A percentile compares a stretch with the other conserved stretches of the same genome.
Evolutionary conservation across 1,140 invertebrate species (phyloP).

Genomic region (Piezodorus guildinii): DNA sequence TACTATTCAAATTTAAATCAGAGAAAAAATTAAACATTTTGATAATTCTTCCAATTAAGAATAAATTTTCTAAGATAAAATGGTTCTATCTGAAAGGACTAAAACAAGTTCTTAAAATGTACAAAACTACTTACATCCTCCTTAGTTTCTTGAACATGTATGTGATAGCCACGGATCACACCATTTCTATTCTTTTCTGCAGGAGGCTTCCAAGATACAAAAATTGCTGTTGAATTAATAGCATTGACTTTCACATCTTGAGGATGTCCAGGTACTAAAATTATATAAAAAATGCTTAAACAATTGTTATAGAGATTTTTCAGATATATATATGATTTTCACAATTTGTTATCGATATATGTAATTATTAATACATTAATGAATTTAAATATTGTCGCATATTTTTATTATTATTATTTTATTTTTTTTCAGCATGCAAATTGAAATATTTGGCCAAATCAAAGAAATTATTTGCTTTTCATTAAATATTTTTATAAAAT

Average conservation of each 20-base stretch:
- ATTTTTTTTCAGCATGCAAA: not conserved
- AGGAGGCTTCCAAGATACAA: slow-evolving; percentile 85
- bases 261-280: slow-evolving; percentile 89
- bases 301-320: too few species aligned
- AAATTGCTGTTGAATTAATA: slow-evolving; percentile 86
- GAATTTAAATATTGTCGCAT: too few species aligned
- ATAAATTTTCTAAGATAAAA: too few species aligned
- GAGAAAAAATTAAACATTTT: too few species aligned
- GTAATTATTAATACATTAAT: too few species aligned
- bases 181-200: slow-evolving; percentile 82
- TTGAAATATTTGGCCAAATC: slow-evolving; percentile 2
- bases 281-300: too few species aligned
- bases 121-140: slow-evolving; percentile 50
- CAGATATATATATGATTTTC: too few species aligned
- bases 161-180: slow-evolving; percentile 92
- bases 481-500: not conserved
- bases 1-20: too few species aligned
- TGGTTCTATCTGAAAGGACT: too few species aligned
- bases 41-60: too few species aligned
- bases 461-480: not conserved
- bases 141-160: slow-evolving; percentile 84
- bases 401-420: too few species aligned
- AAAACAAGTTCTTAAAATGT: not conserved
- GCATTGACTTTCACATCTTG: slow-evolving; percentile 73
- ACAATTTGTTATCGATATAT: too few species aligned